These are phyloP conservation scores for Rhyacophila evoluta DNA, from an alignment of 2,888 invertebrate species.

Conservation along the genomic window DNA sequence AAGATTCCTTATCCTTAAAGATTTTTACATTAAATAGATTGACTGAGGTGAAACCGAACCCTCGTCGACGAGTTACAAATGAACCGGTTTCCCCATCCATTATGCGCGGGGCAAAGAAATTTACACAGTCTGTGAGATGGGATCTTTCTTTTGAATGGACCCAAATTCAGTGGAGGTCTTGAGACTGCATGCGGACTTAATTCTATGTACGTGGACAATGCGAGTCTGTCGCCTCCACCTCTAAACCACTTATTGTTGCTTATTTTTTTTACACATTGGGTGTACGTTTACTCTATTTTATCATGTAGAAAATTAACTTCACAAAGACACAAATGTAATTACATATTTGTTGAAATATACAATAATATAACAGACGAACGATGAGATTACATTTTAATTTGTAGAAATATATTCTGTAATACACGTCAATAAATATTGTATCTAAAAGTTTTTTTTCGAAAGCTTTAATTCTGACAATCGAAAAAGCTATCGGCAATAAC, in stretches of 20 bases:
- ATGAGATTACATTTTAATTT: too few relatives aligned
- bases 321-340: too few relatives aligned
- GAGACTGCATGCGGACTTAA: neutral
- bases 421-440: too few relatives aligned
- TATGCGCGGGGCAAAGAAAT: conserved; percentile 26
- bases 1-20: conserved; percentile 4
- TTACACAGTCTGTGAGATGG: conserved; percentile 29
- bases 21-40: conserved; percentile 25
- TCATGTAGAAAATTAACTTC: neutral
- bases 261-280: neutral
- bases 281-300: neutral
- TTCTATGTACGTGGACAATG: conserved; percentile 14
- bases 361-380: too few relatives aligned
- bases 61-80: conserved; percentile 26
- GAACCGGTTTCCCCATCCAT: conserved; percentile 37
- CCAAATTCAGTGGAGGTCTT: conserved; percentile 28
- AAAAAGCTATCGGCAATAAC: too few relatives aligned
- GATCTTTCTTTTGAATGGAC: conserved; percentile 41
- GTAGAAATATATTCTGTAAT: too few relatives aligned
- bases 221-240: conserved; percentile 24
- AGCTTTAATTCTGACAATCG: too few relatives aligned
- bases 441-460: too few relatives aligned
- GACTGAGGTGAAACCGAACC: conserved; percentile 35
- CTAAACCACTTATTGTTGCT: neutral
- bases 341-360: too few relatives aligned